Evolutionary conservation across 2,888 invertebrate species (phyloP).

Genomic region (Heteropelma amictum): DNA sequence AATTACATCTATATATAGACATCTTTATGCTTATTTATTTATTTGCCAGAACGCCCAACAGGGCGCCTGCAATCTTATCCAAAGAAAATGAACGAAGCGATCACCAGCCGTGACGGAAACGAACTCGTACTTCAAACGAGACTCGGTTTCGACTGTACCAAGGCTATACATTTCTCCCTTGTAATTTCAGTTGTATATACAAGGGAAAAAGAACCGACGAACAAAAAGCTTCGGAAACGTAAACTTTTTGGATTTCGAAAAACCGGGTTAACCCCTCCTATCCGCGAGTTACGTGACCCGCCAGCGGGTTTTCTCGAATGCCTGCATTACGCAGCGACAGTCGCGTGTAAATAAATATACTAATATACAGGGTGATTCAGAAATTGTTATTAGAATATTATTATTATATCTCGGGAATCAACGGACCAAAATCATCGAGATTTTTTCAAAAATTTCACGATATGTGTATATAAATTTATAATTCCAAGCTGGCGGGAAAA

Average conservation of each 20-base stretch:
- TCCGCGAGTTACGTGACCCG: slow-evolving; percentile 23
- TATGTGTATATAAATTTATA: too few species aligned
- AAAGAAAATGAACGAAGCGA: slow-evolving; percentile 39
- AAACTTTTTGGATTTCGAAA: slow-evolving; percentile 20
- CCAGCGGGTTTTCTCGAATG: slow-evolving; percentile 12
- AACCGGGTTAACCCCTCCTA: slow-evolving; percentile 33
- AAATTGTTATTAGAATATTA: too few species aligned
- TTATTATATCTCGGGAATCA: too few species aligned
- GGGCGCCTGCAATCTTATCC: slow-evolving; percentile 52
- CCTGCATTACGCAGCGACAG: too few species aligned
- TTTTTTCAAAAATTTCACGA: too few species aligned
- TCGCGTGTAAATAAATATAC: too few species aligned
- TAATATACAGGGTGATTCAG: too few species aligned
- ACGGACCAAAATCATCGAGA: too few species aligned
- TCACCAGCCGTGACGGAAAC: slow-evolving; percentile 53
- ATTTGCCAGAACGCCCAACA: slow-evolving; percentile 10
- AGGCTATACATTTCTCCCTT: not conserved
- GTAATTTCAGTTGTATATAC: not conserved
- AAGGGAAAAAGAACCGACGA: not conserved
- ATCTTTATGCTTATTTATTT: too few species aligned
- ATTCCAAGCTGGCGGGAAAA: too few species aligned
- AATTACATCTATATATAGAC: too few species aligned
- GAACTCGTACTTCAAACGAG: slow-evolving; percentile 29
- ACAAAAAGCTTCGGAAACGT: not conserved
- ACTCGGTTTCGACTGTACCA: slow-evolving; percentile 16